These are phyloP conservation scores for Donacobius atricapilla DNA, from an alignment of 2,113 vertebrate genomes.

Conservation along the genomic window DNA sequence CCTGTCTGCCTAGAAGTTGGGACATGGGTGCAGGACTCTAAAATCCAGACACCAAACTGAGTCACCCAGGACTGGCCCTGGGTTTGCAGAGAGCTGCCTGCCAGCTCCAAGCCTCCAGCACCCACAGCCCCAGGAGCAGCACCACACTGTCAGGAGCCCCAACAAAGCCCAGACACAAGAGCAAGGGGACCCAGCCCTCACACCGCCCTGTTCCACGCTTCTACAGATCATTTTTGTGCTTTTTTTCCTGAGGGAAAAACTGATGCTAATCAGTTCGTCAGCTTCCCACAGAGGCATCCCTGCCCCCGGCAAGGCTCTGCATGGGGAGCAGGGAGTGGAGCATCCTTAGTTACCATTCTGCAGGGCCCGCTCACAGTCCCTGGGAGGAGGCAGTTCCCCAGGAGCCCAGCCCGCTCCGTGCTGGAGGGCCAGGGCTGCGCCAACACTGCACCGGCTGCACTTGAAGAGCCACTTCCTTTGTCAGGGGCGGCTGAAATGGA, in stretches of 20 bases:
- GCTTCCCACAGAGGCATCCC: background rate
- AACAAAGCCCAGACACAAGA: background rate
- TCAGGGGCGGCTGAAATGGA: background rate
- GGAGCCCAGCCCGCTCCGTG: background rate
- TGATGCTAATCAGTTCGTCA: background rate
- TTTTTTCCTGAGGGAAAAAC: background rate
- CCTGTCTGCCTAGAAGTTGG: background rate
- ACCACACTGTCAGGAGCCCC: background rate
- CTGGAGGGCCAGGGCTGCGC: background rate
- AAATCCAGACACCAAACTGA: background rate
- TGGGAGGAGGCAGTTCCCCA: background rate
- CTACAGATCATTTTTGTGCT: background rate
- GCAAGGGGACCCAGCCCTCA: background rate
- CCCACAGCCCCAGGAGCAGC: accelerated
- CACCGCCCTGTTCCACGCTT: background rate
- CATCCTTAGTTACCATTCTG: background rate
- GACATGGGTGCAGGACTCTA: background rate
- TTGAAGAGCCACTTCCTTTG: background rate
- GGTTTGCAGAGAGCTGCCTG: background rate
- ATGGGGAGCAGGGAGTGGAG: background rate
- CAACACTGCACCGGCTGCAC: accelerated
- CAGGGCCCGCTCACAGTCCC: background rate
- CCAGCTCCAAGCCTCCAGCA: background rate
- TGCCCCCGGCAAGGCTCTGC: background rate
- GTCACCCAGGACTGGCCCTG: background rate